A percentile compares a stretch with the other conserved stretches of the same genome.
Evolutionary conservation across 2,888 invertebrate species (phyloP).

Genomic region (Dolichopus griseipennis): DNA sequence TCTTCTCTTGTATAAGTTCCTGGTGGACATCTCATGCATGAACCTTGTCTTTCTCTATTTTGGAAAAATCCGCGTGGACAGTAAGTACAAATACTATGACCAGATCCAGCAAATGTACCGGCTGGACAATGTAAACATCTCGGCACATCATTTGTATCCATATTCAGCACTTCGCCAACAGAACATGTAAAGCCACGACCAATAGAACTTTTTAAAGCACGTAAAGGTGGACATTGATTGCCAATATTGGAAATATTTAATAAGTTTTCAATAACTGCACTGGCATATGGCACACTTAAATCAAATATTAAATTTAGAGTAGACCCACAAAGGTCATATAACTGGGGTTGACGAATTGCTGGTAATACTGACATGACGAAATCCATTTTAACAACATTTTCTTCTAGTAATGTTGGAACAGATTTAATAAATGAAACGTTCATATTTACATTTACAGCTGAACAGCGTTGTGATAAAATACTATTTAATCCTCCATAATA

Average conservation of each 20-base stretch:
- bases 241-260: constrained; percentile 83
- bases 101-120: constrained; percentile 85
- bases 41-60: constrained; percentile 80
- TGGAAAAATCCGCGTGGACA: constrained; percentile 92
- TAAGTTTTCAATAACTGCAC: constrained; percentile 79
- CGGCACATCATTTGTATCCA: constrained; percentile 84
- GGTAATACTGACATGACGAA: constrained; percentile 82
- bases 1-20: constrained; percentile 89
- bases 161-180: constrained; percentile 87
- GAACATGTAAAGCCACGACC: constrained; percentile 87
- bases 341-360: constrained; percentile 76
- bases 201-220: constrained; percentile 76
- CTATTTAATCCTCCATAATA: constrained; percentile 71
- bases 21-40: constrained; percentile 81
- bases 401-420: constrained; percentile 68
- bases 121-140: constrained; percentile 94
- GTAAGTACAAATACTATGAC: constrained; percentile 82
- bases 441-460: constrained; percentile 89
- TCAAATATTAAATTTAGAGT: constrained; percentile 90
- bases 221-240: constrained; percentile 84
- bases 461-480: constrained; percentile 82
- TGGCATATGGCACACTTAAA: constrained; percentile 84
- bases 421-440: constrained; percentile 84
- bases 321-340: constrained; percentile 91
- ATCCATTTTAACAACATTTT: constrained; percentile 83